These are phyloP conservation scores for Blastomussa wellsi DNA, from an alignment of 92 coral and sea anemone species.

Conservation along the genomic window DNA sequence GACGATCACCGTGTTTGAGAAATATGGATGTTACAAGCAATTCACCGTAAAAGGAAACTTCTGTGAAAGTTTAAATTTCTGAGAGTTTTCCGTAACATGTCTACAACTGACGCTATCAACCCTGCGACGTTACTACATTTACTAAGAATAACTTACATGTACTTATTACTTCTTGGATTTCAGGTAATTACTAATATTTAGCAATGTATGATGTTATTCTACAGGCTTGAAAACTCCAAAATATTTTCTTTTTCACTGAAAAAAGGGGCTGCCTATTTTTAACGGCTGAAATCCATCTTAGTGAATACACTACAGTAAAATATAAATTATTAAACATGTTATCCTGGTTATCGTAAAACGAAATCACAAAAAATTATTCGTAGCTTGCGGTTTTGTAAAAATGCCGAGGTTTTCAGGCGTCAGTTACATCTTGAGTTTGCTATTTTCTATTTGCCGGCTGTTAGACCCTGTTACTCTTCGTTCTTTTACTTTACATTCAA, in stretches of 20 bases:
- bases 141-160: neutral
- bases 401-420: no score
- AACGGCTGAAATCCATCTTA: neutral
- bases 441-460: no score
- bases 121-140: neutral
- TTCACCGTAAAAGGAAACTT: neutral
- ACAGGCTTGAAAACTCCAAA: neutral
- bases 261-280: neutral
- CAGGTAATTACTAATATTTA: constrained; percentile 12
- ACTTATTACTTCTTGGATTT: neutral
- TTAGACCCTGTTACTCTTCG: no score
- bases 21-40: neutral
- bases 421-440: no score
- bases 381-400: neutral
- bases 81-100: constrained; percentile 2
- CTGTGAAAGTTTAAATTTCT: neutral
- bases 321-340: neutral
- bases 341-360: neutral
- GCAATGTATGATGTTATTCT: neutral
- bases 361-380: neutral
- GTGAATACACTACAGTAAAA: neutral
- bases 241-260: no score
- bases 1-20: neutral
- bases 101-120: neutral
- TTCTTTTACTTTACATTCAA: no score